phyloP scores from a whole-genome alignment of 2,113 vertebrate species.

The Petromus typicus region DNA sequence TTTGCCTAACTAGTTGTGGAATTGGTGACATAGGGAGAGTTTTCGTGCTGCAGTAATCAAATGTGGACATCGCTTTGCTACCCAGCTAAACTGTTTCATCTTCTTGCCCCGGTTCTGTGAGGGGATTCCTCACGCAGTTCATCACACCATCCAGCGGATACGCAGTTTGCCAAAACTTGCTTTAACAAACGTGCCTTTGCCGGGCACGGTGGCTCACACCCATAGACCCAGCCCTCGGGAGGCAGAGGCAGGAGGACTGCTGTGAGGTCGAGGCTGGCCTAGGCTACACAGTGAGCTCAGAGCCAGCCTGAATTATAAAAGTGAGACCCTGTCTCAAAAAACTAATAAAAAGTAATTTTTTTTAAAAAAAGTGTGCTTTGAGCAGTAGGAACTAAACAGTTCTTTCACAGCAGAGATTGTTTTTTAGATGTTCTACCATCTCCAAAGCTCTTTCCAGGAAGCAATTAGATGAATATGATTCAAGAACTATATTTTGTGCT shows the following conservation, averaged over 20 bases:
- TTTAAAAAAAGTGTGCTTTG: neutral
- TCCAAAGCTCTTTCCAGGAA: conserved; percentile 16
- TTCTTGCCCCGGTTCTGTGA: neutral
- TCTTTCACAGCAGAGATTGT: neutral
- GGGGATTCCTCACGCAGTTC: neutral
- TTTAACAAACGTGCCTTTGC: neutral
- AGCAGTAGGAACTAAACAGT: neutral
- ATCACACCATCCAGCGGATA: neutral
- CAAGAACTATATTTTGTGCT: neutral
- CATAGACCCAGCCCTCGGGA: too few species aligned
- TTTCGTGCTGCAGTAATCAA: neutral
- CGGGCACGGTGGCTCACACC: too few species aligned
- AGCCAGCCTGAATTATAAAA: too few species aligned
- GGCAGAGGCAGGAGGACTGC: too few species aligned
- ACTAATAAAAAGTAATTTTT: too few species aligned
- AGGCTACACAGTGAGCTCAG: too few species aligned
- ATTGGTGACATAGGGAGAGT: neutral
- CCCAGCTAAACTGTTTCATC: neutral
- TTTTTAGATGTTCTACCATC: neutral
- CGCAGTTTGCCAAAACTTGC: neutral
- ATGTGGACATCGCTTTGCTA: neutral
- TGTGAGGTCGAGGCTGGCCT: too few species aligned
- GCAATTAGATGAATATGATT: neutral
- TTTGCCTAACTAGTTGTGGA: neutral
- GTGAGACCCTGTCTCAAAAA: too few species aligned